Evolutionary conservation across 2,113 vertebrate species (phyloP), one percentile per base, ranked within the genome.

Genomic region (Menidia beryllina): DNA sequence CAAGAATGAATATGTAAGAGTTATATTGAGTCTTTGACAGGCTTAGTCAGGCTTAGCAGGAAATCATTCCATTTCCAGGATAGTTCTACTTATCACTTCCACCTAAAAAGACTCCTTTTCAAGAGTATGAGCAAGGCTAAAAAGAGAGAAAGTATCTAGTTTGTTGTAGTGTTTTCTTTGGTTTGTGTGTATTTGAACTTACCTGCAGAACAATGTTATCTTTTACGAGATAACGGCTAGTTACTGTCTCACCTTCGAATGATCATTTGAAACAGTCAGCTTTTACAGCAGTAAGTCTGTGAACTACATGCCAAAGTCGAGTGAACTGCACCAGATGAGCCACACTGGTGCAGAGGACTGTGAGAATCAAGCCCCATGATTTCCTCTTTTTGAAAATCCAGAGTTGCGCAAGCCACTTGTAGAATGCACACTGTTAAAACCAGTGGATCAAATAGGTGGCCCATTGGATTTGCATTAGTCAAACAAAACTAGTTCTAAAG

Each of bases 341-440:
- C 30, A 34, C 30, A 34, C 30, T 50, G 19, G 36, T 50, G 15
- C 26, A 30, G 13, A 63, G 6, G 34, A 34, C 14, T 1, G 23
- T 34, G 23, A 5, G 43, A 62, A 49, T 63, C 1, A 14, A 2
- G 25, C 38, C 3, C n/a, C 12, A 15, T 53, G 54, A 58, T 54
- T 75, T 65, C 15, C 38, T 27, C 8, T 14, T 3, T 0, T 24
- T 11, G 17, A 39, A 48, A 26, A 7, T 2, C n/a, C 2, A 1
- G 2, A 25, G 58, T 73, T 75, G n/a, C 19, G 9, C 23, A 75
- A 85, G 2, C 8, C n/a, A 36, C 34, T 50, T 64, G 19, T 3
- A 34, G 8, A 26, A 38, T 56, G n/a, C 49, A 20, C 20, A n/a
- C 26, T 36, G 20, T 56, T 3, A 36, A 49, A 72, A 49, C 5